Percentiles rank a stretch among this genome's conserved stretches.
phyloP scores from a whole-genome alignment of 1,140 invertebrate genomes.

The Heterodera schachtii region DNA sequence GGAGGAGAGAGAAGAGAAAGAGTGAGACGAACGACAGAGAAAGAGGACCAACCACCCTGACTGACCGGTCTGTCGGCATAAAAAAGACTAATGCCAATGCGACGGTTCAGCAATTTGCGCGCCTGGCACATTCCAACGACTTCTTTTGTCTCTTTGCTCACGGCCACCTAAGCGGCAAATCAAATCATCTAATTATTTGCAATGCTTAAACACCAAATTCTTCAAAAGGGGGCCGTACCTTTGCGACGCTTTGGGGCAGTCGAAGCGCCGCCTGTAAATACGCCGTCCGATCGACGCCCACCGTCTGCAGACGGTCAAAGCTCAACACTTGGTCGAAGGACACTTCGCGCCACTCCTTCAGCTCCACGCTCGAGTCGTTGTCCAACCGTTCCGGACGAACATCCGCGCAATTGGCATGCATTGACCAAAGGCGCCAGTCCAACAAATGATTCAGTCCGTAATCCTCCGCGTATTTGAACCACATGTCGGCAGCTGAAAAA shows the following conservation, averaged over 20 bases:
- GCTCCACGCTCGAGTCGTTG: background rate
- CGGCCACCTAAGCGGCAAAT: background rate
- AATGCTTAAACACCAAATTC: background rate
- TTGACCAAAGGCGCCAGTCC: constrained; percentile 1
- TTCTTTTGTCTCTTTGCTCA: background rate
- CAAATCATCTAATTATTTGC: background rate
- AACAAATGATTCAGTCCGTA: background rate
- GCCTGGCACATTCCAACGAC: constrained; percentile 3
- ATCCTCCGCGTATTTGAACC: constrained; percentile 1
- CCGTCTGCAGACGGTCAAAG: constrained; percentile 8
- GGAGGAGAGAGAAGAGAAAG: no score
- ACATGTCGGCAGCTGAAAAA: background rate
- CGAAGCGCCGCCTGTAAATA: background rate
- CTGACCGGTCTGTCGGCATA: background rate
- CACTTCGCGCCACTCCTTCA: constrained; percentile 9
- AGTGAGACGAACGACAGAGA: no score
- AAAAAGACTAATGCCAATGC: background rate
- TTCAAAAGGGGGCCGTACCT: background rate
- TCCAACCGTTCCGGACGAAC: background rate
- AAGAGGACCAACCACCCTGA: no score
- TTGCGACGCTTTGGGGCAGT: background rate
- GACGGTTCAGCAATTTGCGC: background rate
- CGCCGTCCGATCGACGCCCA: background rate
- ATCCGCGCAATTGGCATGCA: background rate
- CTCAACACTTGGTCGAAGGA: background rate